Conservation (phyloP, 2,888 invertebrate genomes). For the Pterobdella sp. region DNA sequence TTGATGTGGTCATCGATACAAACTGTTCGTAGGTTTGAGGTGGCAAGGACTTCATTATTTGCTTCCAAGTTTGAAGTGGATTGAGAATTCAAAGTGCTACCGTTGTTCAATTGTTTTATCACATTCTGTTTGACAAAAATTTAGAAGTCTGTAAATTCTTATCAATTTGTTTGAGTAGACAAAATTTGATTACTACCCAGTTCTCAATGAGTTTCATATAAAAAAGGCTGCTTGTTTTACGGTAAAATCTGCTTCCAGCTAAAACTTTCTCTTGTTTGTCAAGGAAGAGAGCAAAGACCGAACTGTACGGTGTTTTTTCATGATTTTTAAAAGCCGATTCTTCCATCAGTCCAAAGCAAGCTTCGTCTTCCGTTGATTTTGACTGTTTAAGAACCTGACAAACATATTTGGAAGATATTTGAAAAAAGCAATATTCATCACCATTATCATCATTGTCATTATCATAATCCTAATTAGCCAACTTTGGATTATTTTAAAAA, state of each 20-base stretch:
- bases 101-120: not conserved
- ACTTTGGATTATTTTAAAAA: too few species aligned
- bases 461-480: too few species aligned
- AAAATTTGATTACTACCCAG: not conserved
- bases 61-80: not conserved
- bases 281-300: conserved; percentile 18
- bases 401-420: too few species aligned
- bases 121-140: not conserved
- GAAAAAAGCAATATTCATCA: too few species aligned
- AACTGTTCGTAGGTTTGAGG: not conserved
- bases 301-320: conserved; percentile 15
- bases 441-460: too few species aligned
- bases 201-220: conserved; percentile 25
- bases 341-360: conserved; percentile 26
- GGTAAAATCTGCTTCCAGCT: conserved; percentile 21
- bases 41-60: not conserved
- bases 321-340: conserved; percentile 20
- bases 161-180: too few species aligned
- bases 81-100: not conserved
- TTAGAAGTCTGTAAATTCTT: not conserved
- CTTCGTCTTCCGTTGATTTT: conserved; percentile 12
- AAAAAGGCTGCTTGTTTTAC: conserved; percentile 26
- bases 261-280: conserved; percentile 26
- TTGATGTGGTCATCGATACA: not conserved
- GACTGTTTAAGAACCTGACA: conserved; percentile 16